Conservation (phyloP, 2,113 vertebrate genomes). For the Anarhynchus alexandrinus region DNA sequence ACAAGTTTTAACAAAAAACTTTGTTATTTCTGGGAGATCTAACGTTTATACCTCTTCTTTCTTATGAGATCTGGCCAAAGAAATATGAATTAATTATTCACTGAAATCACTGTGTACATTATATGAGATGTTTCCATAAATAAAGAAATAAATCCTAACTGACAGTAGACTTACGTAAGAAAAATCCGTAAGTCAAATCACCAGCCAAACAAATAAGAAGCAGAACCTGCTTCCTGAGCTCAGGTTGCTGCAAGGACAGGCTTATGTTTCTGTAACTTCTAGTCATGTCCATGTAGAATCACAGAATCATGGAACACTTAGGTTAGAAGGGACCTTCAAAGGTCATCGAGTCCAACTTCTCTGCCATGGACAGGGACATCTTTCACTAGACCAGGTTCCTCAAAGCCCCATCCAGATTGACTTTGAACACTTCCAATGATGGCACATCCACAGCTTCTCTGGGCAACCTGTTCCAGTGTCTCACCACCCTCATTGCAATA, state of each 20-base stretch:
- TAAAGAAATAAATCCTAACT: neutral
- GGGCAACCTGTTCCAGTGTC: neutral
- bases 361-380: too few species aligned
- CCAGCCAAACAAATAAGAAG: neutral
- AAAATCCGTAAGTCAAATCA: neutral
- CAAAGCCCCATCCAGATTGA: neutral
- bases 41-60: neutral
- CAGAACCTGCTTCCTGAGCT: neutral
- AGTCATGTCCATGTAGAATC: neutral
- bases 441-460: neutral
- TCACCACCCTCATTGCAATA: neutral
- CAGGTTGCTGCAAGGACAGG: neutral
- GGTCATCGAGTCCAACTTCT: too few species aligned
- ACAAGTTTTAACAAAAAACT: neutral
- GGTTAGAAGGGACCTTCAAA: neutral
- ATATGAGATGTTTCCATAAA: neutral
- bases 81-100: neutral
- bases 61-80: neutral
- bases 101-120: neutral
- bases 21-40: neutral
- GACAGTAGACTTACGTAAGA: neutral
- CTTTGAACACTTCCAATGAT: neutral
- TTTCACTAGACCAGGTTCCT: neutral
- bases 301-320: neutral
- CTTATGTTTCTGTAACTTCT: neutral